Evolutionary conservation across 2,888 invertebrate species (phyloP).

Genomic region (Holacanthella duospinosa): DNA sequence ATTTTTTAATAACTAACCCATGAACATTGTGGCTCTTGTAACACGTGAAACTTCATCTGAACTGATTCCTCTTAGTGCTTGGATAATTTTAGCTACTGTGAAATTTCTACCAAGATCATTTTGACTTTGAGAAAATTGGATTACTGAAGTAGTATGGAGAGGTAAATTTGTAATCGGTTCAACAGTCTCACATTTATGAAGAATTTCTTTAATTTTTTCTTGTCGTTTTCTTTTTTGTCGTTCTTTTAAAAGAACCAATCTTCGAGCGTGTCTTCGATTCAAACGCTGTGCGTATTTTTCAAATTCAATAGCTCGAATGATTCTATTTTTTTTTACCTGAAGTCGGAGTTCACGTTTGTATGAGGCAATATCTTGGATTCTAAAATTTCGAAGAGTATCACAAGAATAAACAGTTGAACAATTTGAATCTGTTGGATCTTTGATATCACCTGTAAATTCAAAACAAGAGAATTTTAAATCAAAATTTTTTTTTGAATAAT

Average conservation of each 20-base stretch:
- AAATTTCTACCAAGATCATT: not conserved
- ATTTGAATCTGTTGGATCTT: not conserved
- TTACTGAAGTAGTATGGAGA: not conserved
- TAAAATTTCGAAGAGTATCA: not conserved
- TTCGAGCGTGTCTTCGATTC: not conserved
- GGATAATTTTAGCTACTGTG: not conserved
- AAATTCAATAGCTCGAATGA: not conserved
- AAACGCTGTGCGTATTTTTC: not conserved
- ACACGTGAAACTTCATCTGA: not conserved
- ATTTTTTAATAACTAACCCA: not conserved
- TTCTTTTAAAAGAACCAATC: not conserved
- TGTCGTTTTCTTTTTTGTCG: not conserved
- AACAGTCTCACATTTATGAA: not conserved
- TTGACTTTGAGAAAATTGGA: not conserved
- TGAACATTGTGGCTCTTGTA: not conserved
- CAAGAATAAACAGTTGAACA: not conserved
- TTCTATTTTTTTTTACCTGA: not conserved
- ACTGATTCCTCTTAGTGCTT: not conserved
- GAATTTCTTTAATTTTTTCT: not conserved
- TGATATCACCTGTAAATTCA: not conserved
- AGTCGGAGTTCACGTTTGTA: not conserved
- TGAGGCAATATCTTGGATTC: not conserved
- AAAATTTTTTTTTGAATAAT: not conserved
- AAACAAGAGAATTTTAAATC: not conserved
- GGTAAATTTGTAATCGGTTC: not conserved